Base-by-base conservation (phyloP, 1,140 invertebrate genomes). In the Bombus huntii region DNA sequence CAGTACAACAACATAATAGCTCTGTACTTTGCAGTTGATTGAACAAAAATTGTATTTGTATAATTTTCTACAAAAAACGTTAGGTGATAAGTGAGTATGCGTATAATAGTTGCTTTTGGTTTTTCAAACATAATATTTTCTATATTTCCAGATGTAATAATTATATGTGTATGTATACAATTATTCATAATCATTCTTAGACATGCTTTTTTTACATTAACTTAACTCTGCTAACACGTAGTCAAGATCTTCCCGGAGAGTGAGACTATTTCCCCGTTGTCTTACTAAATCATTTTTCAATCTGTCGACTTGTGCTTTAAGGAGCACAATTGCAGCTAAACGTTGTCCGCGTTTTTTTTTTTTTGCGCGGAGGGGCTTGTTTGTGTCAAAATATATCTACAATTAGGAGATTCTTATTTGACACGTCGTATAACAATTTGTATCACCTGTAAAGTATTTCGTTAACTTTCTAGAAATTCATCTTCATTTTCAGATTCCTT, bases 271-370 rank as follows among this genome's bases (percentile, higher is more conserved):
- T 34, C 1, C 34, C 34, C 34, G 34, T 34, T 34, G 34, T 34
- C 1, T 34, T 34, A 34, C 34, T 34, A 34, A 34, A 34, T 34
- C 34, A 34, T 34, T 0, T 34, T 34, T 34, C 34, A 34, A 34
- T 34, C 1, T 34, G 34, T 80, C 98, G 3, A 98, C 97, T 92
- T 98, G 98, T 6, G 97, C 97, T 95, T 98, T 98, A 15, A 98
- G 95, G 87, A 98, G 96, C 34, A 34, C 34, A 34, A 34, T 34
- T 34, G 97, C 97, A 42, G 96, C 96, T 2, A 98, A 94, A 82
- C 97, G 96, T 76, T 96, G 97, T 93, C 98, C 98, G 92, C 98
- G 97, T 72, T 97, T 96, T 3, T 44, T n/a, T n/a, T n/a, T n/a
- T n/a, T n/a, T n/a, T n/a, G n/a, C n/a, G n/a, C n/a, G n/a, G n/a